Percentiles rank a stretch among this genome's conserved stretches.
Evolutionary conservation across 35 echinoderm and acorn worm genomes (phyloP).

Genomic region (Heliocidaris tuberculata): DNA sequence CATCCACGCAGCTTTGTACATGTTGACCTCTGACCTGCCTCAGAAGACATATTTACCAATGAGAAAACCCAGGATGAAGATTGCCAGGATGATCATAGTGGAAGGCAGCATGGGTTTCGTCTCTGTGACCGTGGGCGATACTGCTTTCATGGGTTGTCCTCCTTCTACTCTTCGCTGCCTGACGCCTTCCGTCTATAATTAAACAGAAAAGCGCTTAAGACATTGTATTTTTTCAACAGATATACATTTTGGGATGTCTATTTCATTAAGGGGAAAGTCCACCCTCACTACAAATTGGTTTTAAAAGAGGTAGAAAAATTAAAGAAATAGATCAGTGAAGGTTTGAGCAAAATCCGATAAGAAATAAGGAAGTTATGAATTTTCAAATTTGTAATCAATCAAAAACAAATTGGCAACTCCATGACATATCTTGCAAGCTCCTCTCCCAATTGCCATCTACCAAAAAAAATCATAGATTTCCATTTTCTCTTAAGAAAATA

Average conservation of each 20-base stretch:
- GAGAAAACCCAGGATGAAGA: slow-evolving; percentile 66
- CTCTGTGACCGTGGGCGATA: slow-evolving; percentile 57
- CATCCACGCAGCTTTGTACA: neutral
- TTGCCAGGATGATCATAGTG: slow-evolving; percentile 52
- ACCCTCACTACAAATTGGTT: too few relatives aligned
- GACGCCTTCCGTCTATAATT: slow-evolving; percentile 45
- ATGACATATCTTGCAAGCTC: too few relatives aligned
- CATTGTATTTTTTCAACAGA: neutral
- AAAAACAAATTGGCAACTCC: too few relatives aligned
- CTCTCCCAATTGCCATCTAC: too few relatives aligned
- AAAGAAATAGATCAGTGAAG: too few relatives aligned
- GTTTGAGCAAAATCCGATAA: too few relatives aligned
- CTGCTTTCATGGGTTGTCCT: slow-evolving; percentile 43
- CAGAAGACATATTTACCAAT: slow-evolving; percentile 58
- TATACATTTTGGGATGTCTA: neutral
- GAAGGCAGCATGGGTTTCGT: slow-evolving; percentile 71
- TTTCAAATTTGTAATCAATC: too few relatives aligned
- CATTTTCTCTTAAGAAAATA: too few relatives aligned
- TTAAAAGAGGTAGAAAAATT: too few relatives aligned
- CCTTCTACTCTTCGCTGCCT: slow-evolving; percentile 59
- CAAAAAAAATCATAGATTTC: too few relatives aligned
- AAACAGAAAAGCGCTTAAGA: neutral
- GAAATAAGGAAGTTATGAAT: too few relatives aligned
- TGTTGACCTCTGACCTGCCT: neutral
- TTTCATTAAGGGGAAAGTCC: too few relatives aligned